Conservation (phyloP, 2,797 vertebrate species). For the Malurus splendens region DNA sequence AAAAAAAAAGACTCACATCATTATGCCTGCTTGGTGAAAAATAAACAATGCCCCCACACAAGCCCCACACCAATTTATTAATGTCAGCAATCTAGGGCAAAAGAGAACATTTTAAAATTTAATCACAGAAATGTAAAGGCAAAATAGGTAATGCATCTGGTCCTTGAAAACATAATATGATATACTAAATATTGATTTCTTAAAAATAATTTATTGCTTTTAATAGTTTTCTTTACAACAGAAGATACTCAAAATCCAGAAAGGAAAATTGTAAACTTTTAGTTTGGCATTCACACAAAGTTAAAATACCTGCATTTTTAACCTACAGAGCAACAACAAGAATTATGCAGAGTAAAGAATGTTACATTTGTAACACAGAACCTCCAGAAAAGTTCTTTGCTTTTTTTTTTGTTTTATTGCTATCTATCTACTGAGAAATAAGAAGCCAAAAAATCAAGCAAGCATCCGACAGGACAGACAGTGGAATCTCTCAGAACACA, state of each 20-base stretch:
- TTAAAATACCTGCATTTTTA: slow-evolving; percentile 83
- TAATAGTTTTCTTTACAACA: slow-evolving; percentile 93
- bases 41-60: slow-evolving; percentile 30
- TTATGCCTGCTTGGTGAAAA: slow-evolving; percentile 50
- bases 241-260: slow-evolving; percentile 92
- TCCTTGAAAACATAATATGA: slow-evolving; percentile 93
- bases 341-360: slow-evolving; percentile 84
- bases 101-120: slow-evolving; percentile 71
- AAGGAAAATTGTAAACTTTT: slow-evolving; percentile 98
- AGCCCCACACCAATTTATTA: slow-evolving; percentile 56
- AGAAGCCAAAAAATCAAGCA: slow-evolving; percentile 75
- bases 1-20: slow-evolving; percentile 26
- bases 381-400: slow-evolving; percentile 79
- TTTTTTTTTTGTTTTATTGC: slow-evolving; percentile 87
- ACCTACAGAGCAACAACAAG: slow-evolving; percentile 78
- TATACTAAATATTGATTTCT: slow-evolving; percentile 94
- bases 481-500: slow-evolving; percentile 77
- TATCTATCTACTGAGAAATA: slow-evolving; percentile 87
- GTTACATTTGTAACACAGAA: slow-evolving; percentile 82
- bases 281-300: slow-evolving; percentile 98
- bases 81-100: slow-evolving; percentile 69
- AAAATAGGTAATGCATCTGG: slow-evolving; percentile 90
- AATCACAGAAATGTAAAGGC: slow-evolving; percentile 78
- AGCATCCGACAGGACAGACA: slow-evolving; percentile 74
- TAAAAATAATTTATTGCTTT: slow-evolving; percentile 99